phyloP scores from a whole-genome alignment of 2,797 vertebrate genomes.

The Melanotaenia nigrans region DNA sequence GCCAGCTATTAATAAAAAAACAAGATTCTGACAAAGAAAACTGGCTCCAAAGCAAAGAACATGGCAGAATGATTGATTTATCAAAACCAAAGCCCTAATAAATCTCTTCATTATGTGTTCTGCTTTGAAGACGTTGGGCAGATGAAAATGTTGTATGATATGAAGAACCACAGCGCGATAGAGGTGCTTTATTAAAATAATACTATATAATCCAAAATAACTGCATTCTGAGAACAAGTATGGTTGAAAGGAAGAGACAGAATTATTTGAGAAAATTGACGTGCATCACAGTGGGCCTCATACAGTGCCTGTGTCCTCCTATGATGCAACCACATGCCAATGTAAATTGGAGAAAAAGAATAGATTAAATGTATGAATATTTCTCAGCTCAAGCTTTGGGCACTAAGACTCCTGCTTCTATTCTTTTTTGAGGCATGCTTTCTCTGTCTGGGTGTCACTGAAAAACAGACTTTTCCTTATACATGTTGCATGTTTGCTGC shows the following conservation, averaged over 20 bases:
- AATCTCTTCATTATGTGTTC: conserved; percentile 53
- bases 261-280: conserved; percentile 11
- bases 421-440: conserved; percentile 6
- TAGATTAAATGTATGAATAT: conserved; percentile 14
- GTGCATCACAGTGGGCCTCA: not conserved
- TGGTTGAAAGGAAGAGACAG: conserved; percentile 31
- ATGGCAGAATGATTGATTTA: conserved; percentile 67
- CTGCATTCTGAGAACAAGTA: conserved; percentile 31
- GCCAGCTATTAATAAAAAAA: conserved; percentile 59
- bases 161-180: conserved; percentile 31
- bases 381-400: conserved; percentile 9
- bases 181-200: conserved; percentile 50
- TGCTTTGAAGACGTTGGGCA: conserved; percentile 62
- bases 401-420: not conserved
- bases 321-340: conserved; percentile 38
- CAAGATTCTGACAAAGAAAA: conserved; percentile 37
- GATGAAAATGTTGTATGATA: conserved; percentile 62
- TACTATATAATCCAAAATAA: conserved; percentile 49
- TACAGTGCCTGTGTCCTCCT: not conserved
- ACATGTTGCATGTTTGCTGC: conserved; percentile 22
- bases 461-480: conserved; percentile 25
- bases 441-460: conserved; percentile 21
- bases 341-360: conserved; percentile 16
- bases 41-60: conserved; percentile 49
- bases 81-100: conserved; percentile 50